Base-by-base conservation (phyloP, 2,888 invertebrate species). In the Noctua pronuba region DNA sequence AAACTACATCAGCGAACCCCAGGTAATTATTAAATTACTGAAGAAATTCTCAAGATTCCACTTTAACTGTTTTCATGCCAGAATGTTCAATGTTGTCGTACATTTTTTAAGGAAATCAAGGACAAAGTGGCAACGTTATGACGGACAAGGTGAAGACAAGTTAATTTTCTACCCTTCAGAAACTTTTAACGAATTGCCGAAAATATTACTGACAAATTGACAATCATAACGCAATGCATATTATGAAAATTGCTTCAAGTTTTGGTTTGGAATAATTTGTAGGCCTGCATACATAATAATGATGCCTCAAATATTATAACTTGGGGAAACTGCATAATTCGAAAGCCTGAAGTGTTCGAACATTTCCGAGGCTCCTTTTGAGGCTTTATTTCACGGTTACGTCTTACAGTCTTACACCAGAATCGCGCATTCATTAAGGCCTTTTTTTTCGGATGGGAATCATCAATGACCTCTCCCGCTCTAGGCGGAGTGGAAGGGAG, bases 1-100 rank as follows among this genome's bases (percentile, higher is more conserved):
- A 86, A 75, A 72, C 35, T 69, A 74, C 28, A 74, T 75, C 62
- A 65, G 41, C 67, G 62, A 74, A 74, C 35, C 49, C 31, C 35
- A 58, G 44, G 46, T n/a, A 77, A 80, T 86, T 78, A 83, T 70
- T 73, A 72, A 78, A 76, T 85, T 74, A 73, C 58, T 74, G 24
- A 67, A 38, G 52, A 76, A 88, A 84, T 88, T 70, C 55, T 74
- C 71, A n/a, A 73, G 49, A 79, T 77, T 79, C 72, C 73, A 67
- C 46, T 75, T 60, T n/a, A 65, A 52, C 38, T 68, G 60, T 70
- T 83, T 55, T 67, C 73, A 72, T 75, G 75, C 64, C 58, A 86
- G 44, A 77, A 86, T 73, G 72, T 77, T 67, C 35, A 62, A 60
- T 46, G 28, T 28, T 55, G 70, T 60, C 66, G 31, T 58, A 38